Evolutionary conservation across 1,140 invertebrate genomes (phyloP).

Genomic region (Achatina immaculata): DNA sequence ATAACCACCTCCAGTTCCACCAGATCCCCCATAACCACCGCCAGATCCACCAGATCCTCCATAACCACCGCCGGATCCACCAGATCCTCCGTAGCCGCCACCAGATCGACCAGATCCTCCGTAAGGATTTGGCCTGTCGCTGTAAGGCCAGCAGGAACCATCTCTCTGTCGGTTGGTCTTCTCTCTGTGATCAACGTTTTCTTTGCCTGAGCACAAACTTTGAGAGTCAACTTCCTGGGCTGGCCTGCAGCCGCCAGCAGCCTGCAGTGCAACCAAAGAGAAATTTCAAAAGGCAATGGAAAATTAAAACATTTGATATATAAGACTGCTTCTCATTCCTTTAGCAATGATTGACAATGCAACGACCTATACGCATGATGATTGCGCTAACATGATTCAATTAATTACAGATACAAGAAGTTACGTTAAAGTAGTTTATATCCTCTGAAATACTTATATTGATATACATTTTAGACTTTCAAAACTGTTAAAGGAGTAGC

Average conservation of each 20-base stretch:
- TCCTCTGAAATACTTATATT: too few species aligned
- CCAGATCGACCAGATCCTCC: background rate
- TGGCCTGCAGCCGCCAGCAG: background rate
- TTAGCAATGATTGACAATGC: too few species aligned
- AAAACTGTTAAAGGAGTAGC: too few species aligned
- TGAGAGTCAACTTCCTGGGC: background rate
- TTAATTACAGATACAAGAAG: too few species aligned
- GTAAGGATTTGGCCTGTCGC: background rate
- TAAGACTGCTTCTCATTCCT: too few species aligned
- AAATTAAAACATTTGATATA: too few species aligned
- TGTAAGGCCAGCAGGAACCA: background rate
- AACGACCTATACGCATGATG: too few species aligned
- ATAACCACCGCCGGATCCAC: background rate
- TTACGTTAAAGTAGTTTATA: too few species aligned
- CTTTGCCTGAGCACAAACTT: background rate
- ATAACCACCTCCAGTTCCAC: background rate
- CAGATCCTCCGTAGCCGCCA: background rate
- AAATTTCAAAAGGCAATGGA: too few species aligned
- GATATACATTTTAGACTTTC: too few species aligned
- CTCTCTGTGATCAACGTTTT: background rate
- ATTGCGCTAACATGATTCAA: too few species aligned
- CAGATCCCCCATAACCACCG: background rate
- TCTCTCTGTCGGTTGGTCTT: background rate
- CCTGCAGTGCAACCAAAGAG: background rate
- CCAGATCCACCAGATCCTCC: background rate